A percentile compares a stretch with the other conserved stretches of the same genome.
These are phyloP conservation scores for Spea multiplicata DNA, from an alignment of 2,113 vertebrate species.

Conservation along the genomic window DNA sequence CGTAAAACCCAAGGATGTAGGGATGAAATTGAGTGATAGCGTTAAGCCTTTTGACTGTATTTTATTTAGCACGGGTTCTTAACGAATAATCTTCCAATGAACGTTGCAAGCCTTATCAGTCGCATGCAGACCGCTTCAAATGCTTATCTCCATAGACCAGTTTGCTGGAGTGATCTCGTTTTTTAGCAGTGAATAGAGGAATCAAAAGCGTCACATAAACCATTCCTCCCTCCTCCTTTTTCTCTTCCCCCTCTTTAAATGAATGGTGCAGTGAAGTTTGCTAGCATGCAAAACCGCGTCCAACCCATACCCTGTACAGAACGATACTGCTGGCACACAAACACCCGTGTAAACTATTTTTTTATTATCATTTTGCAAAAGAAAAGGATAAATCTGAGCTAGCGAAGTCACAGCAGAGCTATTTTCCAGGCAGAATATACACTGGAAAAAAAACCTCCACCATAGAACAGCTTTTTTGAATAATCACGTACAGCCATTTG, in stretches of 20 bases:
- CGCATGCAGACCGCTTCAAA: slow-evolving; percentile 83
- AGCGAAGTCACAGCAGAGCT: neutral
- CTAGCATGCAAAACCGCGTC: slow-evolving; percentile 54
- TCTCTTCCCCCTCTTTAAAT: slow-evolving; percentile 26
- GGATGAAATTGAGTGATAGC: slow-evolving; percentile 58
- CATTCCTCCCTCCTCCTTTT: slow-evolving; percentile 9
- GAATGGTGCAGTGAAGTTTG: slow-evolving; percentile 53
- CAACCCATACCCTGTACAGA: slow-evolving; percentile 34
- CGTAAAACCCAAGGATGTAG: slow-evolving; percentile 31
- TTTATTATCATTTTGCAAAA: neutral
- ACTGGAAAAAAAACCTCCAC: neutral
- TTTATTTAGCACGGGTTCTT: slow-evolving; percentile 66
- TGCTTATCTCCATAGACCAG: slow-evolving; percentile 81
- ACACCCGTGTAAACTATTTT: neutral
- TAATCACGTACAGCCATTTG: neutral
- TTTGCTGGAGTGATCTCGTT: slow-evolving; percentile 78
- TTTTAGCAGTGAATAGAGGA: slow-evolving; percentile 60
- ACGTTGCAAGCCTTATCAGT: slow-evolving; percentile 79
- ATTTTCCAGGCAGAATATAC: neutral
- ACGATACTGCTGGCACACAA: neutral
- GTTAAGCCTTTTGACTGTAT: slow-evolving; percentile 67
- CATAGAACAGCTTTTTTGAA: neutral
- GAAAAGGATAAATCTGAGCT: neutral
- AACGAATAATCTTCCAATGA: slow-evolving; percentile 66
- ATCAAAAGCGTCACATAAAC: slow-evolving; percentile 58